Percentiles rank a stretch among this genome's conserved stretches.
Evolutionary conservation across 2,113 vertebrate species (phyloP).

Genomic region (Corydoras maculifer): DNA sequence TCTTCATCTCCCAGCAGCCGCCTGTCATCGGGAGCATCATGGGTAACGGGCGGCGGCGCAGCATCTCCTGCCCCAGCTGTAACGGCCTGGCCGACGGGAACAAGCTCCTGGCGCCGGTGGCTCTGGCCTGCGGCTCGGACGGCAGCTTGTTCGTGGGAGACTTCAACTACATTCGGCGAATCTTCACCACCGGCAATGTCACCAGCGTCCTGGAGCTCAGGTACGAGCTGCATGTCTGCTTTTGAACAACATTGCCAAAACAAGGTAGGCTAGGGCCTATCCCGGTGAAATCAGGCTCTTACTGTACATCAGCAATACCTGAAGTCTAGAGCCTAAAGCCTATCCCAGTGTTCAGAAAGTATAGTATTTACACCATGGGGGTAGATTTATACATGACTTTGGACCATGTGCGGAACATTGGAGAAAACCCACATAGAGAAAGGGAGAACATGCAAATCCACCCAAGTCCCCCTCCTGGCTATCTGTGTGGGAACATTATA

Average conservation of each 20-base stretch:
- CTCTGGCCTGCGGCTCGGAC: conserved; percentile 85
- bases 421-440: too few species aligned
- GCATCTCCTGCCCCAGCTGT: conserved; percentile 97
- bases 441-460: too few species aligned
- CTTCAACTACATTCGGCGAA: conserved; percentile 96
- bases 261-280: too few species aligned
- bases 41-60: conserved; percentile 90
- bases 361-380: too few species aligned
- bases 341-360: too few species aligned
- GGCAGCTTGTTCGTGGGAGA: conserved; percentile 96
- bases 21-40: conserved; percentile 94
- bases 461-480: too few species aligned
- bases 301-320: too few species aligned
- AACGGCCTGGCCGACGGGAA: conserved; percentile 96
- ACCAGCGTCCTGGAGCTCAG: conserved; percentile 95
- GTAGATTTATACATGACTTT: too few species aligned
- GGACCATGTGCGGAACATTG: too few species aligned
- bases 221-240: conserved; percentile 55
- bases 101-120: conserved; percentile 92
- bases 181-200: conserved; percentile 94
- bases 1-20: conserved; percentile 97
- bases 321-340: too few species aligned
- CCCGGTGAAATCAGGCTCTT: too few species aligned
- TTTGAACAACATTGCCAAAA: not conserved
- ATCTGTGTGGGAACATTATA: too few species aligned